Conservation (phyloP, 2,797 vertebrate genomes). For the Fratercula arctica region DNA sequence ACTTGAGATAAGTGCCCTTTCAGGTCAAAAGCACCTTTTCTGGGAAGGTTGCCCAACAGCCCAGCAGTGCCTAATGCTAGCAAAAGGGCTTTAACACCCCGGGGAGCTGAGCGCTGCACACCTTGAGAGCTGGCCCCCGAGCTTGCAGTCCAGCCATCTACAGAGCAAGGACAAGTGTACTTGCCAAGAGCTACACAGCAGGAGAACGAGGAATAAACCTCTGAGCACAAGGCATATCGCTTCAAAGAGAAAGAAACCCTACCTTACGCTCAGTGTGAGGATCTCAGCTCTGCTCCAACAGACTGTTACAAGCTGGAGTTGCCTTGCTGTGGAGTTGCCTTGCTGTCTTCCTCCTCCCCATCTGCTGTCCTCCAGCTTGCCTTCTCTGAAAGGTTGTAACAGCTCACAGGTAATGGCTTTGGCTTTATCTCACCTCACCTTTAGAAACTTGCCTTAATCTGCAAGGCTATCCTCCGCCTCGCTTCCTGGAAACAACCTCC, state of each 20-base stretch:
- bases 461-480: background rate
- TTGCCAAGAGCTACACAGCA: background rate
- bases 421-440: background rate
- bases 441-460: background rate
- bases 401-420: background rate
- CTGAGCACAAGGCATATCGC: background rate
- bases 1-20: background rate
- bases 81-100: background rate
- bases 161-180: background rate
- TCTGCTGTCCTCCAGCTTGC: background rate
- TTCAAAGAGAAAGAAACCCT: background rate
- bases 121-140: background rate
- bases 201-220: background rate
- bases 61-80: background rate
- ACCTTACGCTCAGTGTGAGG: background rate
- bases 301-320: background rate
- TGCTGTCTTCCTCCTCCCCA: background rate
- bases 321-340: background rate
- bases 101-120: background rate
- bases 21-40: conserved; percentile 28
- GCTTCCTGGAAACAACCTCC: background rate
- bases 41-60: conserved; percentile 36
- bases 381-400: background rate
- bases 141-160: background rate
- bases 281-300: background rate